Percentiles rank a stretch among this genome's conserved stretches.
Conservation (phyloP, 2,888 invertebrate species). For the Eustalomyia histrio region DNA sequence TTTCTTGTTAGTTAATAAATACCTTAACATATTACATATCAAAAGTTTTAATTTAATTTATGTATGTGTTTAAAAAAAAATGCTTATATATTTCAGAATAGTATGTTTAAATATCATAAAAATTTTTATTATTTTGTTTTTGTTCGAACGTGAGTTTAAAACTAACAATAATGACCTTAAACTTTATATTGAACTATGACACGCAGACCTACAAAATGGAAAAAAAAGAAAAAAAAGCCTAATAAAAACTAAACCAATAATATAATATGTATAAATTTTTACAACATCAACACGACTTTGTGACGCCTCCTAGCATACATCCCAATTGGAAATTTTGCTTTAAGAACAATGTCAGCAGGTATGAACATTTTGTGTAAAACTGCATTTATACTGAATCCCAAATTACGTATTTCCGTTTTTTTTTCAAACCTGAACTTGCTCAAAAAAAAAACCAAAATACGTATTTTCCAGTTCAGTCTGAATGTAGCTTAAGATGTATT, state of each 20-base stretch:
- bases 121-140: background rate
- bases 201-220: slow-evolving; percentile 50
- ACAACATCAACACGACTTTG: slow-evolving; percentile 36
- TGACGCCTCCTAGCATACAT: slow-evolving; percentile 32
- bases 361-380: too few relatives aligned
- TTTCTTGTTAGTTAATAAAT: background rate
- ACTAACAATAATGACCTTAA: slow-evolving; percentile 51
- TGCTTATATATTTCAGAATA: background rate
- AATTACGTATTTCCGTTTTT: too few relatives aligned
- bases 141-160: background rate
- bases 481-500: too few relatives aligned
- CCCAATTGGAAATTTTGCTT: background rate
- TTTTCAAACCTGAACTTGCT: too few relatives aligned
- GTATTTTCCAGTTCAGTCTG: too few relatives aligned
- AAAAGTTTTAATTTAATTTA: slow-evolving; percentile 8
- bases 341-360: too few relatives aligned
- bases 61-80: background rate
- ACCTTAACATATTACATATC: slow-evolving; percentile 3
- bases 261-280: slow-evolving; percentile 22
- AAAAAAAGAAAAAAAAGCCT: background rate
- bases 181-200: slow-evolving; percentile 63
- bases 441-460: too few relatives aligned
- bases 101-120: slow-evolving; percentile 1
- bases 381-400: too few relatives aligned
- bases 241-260: slow-evolving; percentile 7